Percentiles rank a stretch among this genome's conserved stretches.
Evolutionary conservation across 2,113 vertebrate species (phyloP).

Genomic region (Carassius gibelio): DNA sequence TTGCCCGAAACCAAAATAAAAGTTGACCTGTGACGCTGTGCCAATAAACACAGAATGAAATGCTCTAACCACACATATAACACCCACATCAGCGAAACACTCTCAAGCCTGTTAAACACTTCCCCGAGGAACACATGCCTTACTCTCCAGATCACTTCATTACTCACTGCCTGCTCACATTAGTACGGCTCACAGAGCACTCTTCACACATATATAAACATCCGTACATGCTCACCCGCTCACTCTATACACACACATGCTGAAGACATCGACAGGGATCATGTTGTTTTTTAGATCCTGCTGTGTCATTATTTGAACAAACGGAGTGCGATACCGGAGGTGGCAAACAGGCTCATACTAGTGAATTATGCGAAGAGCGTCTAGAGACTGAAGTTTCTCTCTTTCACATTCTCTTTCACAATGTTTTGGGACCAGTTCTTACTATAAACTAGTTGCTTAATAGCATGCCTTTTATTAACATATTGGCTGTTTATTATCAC

Average conservation of each 20-base stretch:
- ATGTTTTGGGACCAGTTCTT: too few relatives aligned
- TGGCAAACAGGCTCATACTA: slow-evolving; percentile 3
- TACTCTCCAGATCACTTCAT: slow-evolving; percentile 29
- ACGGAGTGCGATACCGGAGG: slow-evolving; percentile 6
- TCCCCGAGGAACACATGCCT: slow-evolving; percentile 10
- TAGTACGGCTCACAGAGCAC: not conserved
- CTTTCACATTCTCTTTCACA: not conserved
- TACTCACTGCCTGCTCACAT: slow-evolving; percentile 22
- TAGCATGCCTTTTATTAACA: too few relatives aligned
- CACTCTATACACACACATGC: slow-evolving; percentile 24
- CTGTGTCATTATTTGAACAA: slow-evolving; percentile 38
- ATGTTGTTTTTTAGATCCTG: slow-evolving; percentile 23
- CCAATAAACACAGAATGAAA: slow-evolving; percentile 7
- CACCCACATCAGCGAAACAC: not conserved
- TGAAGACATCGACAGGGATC: slow-evolving; percentile 31
- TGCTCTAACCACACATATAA: not conserved
- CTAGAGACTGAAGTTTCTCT: not conserved
- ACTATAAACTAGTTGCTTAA: too few relatives aligned
- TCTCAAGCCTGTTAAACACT: slow-evolving; percentile 34
- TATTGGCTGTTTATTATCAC: too few relatives aligned
- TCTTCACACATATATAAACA: slow-evolving; percentile 12
- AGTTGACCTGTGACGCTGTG: slow-evolving; percentile 7
- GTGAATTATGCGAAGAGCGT: slow-evolving; percentile 3
- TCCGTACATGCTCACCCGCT: not conserved
- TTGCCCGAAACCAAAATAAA: not conserved